A percentile compares a stretch with the other conserved stretches of the same genome.
phyloP scores from a whole-genome alignment of 2,888 invertebrate species.

The Pogonocherus hispidulus region DNA sequence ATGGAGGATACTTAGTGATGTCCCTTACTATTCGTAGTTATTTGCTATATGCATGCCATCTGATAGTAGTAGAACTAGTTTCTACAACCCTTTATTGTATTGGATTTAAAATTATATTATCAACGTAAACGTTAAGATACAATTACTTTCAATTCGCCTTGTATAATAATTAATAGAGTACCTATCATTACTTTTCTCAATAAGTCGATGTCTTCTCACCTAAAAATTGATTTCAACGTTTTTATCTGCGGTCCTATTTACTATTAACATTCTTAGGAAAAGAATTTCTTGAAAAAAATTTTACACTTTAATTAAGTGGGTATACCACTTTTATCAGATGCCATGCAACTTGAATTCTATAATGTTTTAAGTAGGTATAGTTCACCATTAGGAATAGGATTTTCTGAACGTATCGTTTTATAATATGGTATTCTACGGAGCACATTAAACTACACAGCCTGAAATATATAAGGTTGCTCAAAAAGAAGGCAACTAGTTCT shows the following conservation, averaged over 20 bases:
- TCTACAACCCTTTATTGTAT: too few relatives aligned
- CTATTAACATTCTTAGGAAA: slow-evolving; percentile 22
- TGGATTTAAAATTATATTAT: neutral
- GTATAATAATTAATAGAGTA: neutral
- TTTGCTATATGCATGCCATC: too few relatives aligned
- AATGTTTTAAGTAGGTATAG: neutral
- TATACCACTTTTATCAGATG: slow-evolving; percentile 8
- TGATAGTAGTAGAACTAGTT: too few relatives aligned
- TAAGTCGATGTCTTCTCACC: neutral
- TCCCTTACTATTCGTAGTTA: too few relatives aligned
- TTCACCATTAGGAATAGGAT: neutral
- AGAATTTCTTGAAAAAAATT: slow-evolving; percentile 20
- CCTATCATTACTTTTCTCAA: neutral
- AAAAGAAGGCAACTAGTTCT: too few relatives aligned
- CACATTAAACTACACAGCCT: too few relatives aligned
- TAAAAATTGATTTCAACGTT: slow-evolving; percentile 17
- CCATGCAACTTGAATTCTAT: neutral
- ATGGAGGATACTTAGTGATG: too few relatives aligned
- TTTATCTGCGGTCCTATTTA: slow-evolving; percentile 14
- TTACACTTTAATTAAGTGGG: slow-evolving; percentile 28
- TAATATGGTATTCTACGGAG: too few relatives aligned
- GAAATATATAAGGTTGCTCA: too few relatives aligned
- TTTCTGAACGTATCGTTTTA: neutral
- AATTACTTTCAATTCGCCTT: neutral
- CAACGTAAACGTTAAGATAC: neutral